Conservation (phyloP, 2,888 invertebrate genomes). For the Pharmacophagus antenor region DNA sequence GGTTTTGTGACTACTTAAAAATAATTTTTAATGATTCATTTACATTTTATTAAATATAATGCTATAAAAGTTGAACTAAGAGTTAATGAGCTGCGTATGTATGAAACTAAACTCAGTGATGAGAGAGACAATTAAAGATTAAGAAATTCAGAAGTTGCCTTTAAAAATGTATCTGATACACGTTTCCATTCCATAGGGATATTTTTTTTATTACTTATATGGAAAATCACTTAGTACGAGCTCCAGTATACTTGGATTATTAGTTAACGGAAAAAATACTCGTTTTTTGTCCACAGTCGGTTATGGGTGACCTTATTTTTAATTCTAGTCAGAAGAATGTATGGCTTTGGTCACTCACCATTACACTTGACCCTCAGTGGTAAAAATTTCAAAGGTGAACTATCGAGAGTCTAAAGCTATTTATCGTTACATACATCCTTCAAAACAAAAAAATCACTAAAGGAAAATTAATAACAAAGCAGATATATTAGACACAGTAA, state of each 20-base stretch:
- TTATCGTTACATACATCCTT: background rate
- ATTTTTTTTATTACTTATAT: too few species aligned
- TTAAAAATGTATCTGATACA: too few species aligned
- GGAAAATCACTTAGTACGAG: too few species aligned
- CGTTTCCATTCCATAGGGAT: too few species aligned
- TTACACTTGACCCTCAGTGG: constrained; percentile 44
- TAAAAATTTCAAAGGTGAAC: background rate
- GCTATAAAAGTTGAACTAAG: background rate
- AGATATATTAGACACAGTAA: too few species aligned
- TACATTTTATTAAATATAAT: too few species aligned
- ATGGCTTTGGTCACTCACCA: constrained; percentile 43
- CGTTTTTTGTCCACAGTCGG: background rate
- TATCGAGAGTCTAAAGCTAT: background rate
- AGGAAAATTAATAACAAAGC: too few species aligned
- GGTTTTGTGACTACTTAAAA: background rate
- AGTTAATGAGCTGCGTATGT: background rate
- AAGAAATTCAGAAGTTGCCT: too few species aligned
- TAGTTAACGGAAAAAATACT: background rate
- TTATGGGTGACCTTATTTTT: constrained; percentile 30
- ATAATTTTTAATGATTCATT: background rate
- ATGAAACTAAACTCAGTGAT: background rate
- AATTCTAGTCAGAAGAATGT: constrained; percentile 23
- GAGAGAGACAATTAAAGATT: background rate
- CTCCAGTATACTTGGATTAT: too few species aligned
- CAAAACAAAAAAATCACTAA: background rate